Base-by-base conservation (phyloP, 2,888 invertebrate species). In the Abrostola tripartita region DNA sequence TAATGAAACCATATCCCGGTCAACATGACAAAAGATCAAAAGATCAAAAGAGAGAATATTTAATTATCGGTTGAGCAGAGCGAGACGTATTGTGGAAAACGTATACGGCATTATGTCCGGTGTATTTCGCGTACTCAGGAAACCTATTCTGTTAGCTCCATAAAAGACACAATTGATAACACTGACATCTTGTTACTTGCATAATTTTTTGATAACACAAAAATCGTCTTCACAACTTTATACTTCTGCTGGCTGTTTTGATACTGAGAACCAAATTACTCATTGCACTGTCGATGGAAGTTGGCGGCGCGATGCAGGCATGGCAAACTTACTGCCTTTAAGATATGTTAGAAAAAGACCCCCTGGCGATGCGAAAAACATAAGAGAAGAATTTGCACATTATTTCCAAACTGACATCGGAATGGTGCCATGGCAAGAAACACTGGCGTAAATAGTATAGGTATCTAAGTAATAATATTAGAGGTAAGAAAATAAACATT, bases 261-360 rank as follows among this genome's bases (percentile, higher is more conserved):
- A 69, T 64, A 72, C 69, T 72, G 72, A 72, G 56, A 69, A 69
- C 58, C 72, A 72, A 72, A 72, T 69, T 67, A 72, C 66, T 65
- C 66, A 70, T 70, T 40, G 64, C 69, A 66, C 58, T 72, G 56
- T 69, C 66, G 61, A 72, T 69, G 66, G 69, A 66, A 72, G 66
- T 66, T 72, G 66, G 68, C 68, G 68, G 72, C 65, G 65, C n/a
- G 65, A 68, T 69, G 53, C 64, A 61, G 14, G 9, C 55, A 66
- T 66, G 68, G 63, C 63, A 65, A 70, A 61, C 61, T 64, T 61
- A 61, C 63, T 63, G 41, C 68, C 59, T 61, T 68, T 68, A 68
- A 68, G 68, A 57, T 47, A 66, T 47, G 66, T 63, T 37, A 59
- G 66, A 64, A n/a, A n/a, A n/a, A n/a, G n/a, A n/a, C 62, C 66